A percentile compares a stretch with the other conserved stretches of the same genome.
phyloP scores from a whole-genome alignment of 2,888 invertebrate genomes.

The Pristionchus arcanus region DNA sequence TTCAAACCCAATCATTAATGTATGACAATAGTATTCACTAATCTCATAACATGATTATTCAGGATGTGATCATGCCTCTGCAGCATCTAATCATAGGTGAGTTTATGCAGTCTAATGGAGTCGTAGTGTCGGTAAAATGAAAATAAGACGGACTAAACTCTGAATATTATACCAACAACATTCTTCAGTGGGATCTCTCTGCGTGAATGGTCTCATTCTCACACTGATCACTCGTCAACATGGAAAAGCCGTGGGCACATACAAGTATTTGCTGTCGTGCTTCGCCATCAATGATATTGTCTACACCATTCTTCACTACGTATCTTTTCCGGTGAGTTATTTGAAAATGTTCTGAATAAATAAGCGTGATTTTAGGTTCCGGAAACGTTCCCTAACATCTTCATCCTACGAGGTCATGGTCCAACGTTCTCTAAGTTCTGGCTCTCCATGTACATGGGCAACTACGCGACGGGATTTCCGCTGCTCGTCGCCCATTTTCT shows the following conservation, averaged over 20 bases:
- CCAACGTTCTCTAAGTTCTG: background rate
- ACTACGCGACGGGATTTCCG: conserved; percentile 5
- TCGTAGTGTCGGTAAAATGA: background rate
- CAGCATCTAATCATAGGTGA: conserved; percentile 1
- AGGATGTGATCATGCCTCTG: conserved; percentile 26
- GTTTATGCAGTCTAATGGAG: background rate
- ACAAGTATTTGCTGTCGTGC: conserved; percentile 44
- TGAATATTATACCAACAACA: background rate
- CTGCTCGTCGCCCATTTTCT: conserved; percentile 27
- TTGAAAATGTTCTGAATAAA: background rate
- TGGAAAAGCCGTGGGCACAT: conserved; percentile 26
- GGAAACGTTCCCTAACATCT: conserved; percentile 29
- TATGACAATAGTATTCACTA: background rate
- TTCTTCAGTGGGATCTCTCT: conserved; percentile 19
- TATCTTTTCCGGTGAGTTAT: background rate
- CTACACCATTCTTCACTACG: conserved; percentile 46
- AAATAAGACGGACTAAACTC: background rate
- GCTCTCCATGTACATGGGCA: conserved; percentile 39
- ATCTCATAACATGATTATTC: background rate
- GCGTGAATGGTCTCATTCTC: conserved; percentile 8
- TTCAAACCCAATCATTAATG: conserved; percentile 9
- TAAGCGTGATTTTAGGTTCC: background rate
- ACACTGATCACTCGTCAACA: background rate
- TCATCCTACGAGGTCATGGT: conserved; percentile 15
- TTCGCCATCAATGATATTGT: conserved; percentile 39